phyloP scores from a whole-genome alignment of 2,888 invertebrate genomes.

The Acleris holmiana region DNA sequence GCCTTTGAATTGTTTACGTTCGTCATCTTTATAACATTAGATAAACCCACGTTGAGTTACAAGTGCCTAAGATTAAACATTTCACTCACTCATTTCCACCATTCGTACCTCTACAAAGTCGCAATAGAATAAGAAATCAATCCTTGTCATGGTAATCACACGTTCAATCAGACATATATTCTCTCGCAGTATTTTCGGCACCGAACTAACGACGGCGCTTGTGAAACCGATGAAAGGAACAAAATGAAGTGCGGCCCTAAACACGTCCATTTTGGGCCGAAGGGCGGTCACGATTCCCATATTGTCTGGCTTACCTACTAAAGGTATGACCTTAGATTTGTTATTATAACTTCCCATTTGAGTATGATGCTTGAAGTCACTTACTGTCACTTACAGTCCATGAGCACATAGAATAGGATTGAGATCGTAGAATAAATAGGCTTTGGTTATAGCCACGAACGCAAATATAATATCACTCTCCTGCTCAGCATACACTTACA shows the following conservation, averaged over 20 bases:
- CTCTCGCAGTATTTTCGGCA: constrained; percentile 7
- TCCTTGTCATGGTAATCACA: background rate
- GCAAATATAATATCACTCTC: too few relatives aligned
- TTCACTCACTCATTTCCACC: background rate
- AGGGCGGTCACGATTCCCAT: constrained; percentile 10
- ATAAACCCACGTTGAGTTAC: too few relatives aligned
- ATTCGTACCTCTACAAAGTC: background rate
- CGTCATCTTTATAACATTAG: too few relatives aligned
- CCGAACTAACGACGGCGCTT: constrained; percentile 28
- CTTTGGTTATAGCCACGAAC: too few relatives aligned
- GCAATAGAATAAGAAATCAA: constrained; percentile 1
- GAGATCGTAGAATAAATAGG: too few relatives aligned
- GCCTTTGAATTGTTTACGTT: too few relatives aligned
- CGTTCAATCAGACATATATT: constrained; percentile 8
- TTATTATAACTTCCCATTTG: too few relatives aligned
- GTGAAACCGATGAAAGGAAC: constrained; percentile 22
- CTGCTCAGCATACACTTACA: too few relatives aligned
- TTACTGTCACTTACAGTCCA: too few relatives aligned
- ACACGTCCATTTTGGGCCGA: background rate
- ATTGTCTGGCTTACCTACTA: background rate
- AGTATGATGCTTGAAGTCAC: too few relatives aligned
- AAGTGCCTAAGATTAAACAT: too few relatives aligned
- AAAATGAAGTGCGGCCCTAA: constrained; percentile 20
- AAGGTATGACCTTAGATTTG: background rate
- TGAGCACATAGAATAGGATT: too few relatives aligned